Percentiles rank a stretch among this genome's conserved stretches.
Evolutionary conservation across 2,888 invertebrate genomes (phyloP).

Genomic region (Caradrina clavipalpis): DNA sequence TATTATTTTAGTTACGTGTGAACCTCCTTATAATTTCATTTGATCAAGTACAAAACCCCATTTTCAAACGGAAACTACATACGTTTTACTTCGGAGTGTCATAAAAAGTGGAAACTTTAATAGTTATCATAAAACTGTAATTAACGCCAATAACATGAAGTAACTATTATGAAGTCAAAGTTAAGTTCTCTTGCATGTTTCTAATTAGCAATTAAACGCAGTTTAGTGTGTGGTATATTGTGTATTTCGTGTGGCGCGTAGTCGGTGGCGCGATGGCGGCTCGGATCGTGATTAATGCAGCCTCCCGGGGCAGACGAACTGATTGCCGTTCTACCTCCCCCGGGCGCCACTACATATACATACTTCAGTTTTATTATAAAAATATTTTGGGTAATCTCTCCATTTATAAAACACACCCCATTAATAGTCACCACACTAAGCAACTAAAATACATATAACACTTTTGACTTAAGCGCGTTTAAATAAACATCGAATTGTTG

Average conservation of each 20-base stretch:
- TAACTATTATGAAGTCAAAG: background rate
- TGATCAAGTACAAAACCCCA: background rate
- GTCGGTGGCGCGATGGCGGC: constrained; percentile 54
- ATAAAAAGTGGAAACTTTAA: background rate
- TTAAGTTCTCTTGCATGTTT: constrained; percentile 20
- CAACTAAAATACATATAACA: background rate
- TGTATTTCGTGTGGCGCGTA: constrained; percentile 56
- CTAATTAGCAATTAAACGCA: constrained; percentile 62
- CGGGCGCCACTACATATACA: constrained; percentile 64
- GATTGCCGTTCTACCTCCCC: constrained; percentile 77
- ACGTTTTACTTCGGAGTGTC: background rate
- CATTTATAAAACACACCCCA: constrained; percentile 23
- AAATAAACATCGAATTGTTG: background rate
- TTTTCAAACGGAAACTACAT: background rate
- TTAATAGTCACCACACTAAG: background rate
- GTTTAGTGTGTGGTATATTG: constrained; percentile 57
- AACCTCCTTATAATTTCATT: background rate
- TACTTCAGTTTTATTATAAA: constrained; percentile 61
- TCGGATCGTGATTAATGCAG: constrained; percentile 79
- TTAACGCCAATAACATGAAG: background rate
- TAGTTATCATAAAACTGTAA: background rate
- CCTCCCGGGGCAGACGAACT: constrained; percentile 78
- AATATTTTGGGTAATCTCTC: constrained; percentile 52
- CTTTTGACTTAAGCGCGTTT: background rate
- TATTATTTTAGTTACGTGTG: constrained; percentile 7